Evolutionary conservation across 2,113 vertebrate genomes (phyloP).

Genomic region (Dicaeum eximium): DNA sequence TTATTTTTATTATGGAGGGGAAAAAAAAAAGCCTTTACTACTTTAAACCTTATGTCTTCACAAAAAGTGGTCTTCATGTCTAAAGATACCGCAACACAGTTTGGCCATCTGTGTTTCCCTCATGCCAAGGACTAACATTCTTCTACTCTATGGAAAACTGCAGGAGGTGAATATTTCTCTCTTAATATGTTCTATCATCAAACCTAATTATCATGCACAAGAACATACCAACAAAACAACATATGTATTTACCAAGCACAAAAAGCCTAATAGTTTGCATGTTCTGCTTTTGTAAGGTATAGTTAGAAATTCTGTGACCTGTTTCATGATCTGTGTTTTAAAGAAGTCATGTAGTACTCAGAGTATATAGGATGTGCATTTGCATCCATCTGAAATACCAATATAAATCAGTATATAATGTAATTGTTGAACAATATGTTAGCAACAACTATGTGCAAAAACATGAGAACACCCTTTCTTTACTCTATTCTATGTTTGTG

Average conservation of each 20-base stretch:
- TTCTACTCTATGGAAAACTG: neutral
- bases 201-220: neutral
- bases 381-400: neutral
- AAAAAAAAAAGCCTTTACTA: neutral
- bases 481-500: neutral
- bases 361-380: neutral
- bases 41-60: neutral
- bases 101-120: neutral
- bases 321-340: neutral
- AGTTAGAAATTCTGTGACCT: neutral
- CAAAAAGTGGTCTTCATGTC: neutral
- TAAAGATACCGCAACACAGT: neutral
- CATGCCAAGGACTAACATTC: rapidly evolving
- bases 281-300: neutral
- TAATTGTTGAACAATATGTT: neutral
- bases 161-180: neutral
- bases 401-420: neutral
- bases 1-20: neutral
- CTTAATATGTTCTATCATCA: neutral
- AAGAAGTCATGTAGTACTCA: neutral
- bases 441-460: neutral
- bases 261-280: neutral
- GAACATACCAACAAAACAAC: neutral
- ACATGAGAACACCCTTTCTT: neutral
- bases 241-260: neutral